These are phyloP conservation scores for Zosterops lateralis DNA, from an alignment of 2,113 vertebrate genomes.

Conservation along the genomic window DNA sequence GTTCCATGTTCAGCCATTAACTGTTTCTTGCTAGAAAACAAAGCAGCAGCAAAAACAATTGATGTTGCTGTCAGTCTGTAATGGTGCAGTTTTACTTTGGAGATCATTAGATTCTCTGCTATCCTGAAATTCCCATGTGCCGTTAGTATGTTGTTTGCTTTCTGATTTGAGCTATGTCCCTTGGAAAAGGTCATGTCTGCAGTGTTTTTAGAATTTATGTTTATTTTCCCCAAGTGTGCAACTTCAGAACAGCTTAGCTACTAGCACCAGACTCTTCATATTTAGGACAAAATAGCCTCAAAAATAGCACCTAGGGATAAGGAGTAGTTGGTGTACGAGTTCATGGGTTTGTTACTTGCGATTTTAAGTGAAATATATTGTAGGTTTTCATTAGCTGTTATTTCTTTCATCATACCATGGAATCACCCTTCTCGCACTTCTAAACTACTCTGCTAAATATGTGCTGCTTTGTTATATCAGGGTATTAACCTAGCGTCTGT, in stretches of 20 bases:
- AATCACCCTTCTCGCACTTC: background rate
- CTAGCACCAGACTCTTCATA: background rate
- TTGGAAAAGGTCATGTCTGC: conserved; percentile 17
- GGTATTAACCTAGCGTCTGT: background rate
- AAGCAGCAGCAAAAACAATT: background rate
- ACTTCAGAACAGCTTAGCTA: background rate
- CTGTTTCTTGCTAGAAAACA: background rate
- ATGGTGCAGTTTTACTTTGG: background rate
- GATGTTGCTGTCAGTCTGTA: background rate
- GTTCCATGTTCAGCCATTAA: background rate
- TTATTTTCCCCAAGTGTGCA: conserved; percentile 18
- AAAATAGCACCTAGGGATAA: background rate
- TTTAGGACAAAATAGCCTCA: background rate
- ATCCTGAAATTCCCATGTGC: background rate
- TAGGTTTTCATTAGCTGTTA: background rate
- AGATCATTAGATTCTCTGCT: background rate
- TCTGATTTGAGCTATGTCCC: background rate
- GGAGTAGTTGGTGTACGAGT: background rate
- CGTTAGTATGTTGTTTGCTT: background rate
- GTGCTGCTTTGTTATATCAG: background rate
- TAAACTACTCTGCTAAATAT: background rate
- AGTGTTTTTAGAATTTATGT: conserved; percentile 19
- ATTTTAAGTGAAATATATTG: background rate
- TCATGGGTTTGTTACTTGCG: background rate
- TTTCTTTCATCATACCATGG: background rate